Percentiles rank a stretch among this genome's conserved stretches.
phyloP scores from a whole-genome alignment of 2,888 invertebrate genomes.

The Deilephila porcellus region DNA sequence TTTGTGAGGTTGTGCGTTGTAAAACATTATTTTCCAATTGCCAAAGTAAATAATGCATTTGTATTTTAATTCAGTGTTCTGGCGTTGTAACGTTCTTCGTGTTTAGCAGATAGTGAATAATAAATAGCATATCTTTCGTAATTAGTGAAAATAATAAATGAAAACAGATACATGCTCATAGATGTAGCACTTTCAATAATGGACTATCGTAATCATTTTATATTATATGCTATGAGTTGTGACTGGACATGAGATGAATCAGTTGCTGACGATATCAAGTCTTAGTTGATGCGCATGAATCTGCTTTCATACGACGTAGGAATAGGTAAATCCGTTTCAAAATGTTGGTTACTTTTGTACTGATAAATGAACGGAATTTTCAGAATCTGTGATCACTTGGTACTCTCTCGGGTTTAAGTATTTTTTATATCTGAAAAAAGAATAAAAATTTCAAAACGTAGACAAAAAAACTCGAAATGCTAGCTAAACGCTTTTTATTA shows the following conservation, averaged over 20 bases:
- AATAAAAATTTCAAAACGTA: conserved; percentile 58
- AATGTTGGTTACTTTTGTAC: conserved; percentile 74
- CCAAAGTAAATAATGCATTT: conserved; percentile 79
- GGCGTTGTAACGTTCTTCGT: conserved; percentile 58
- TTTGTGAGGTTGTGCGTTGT: conserved; percentile 59
- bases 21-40: conserved; percentile 60
- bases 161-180: conserved; percentile 75
- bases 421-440: conserved; percentile 72
- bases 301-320: conserved; percentile 68
- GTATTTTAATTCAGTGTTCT: conserved; percentile 70
- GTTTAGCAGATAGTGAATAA: conserved; percentile 57
- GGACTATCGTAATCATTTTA: conserved; percentile 14
- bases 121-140: conserved; percentile 69
- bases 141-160: conserved; percentile 52
- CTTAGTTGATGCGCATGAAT: conserved; percentile 67
- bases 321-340: conserved; percentile 75
- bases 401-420: conserved; percentile 83
- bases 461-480: conserved; percentile 58
- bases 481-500: conserved; percentile 61
- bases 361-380: conserved; percentile 74
- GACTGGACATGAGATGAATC: conserved; percentile 41
- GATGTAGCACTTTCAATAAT: conserved; percentile 26
- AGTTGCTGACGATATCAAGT: conserved; percentile 30
- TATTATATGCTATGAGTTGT: conserved; percentile 27
- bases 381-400: conserved; percentile 84